A percentile compares a stretch with the other conserved stretches of the same genome.
Evolutionary conservation across 1,140 invertebrate species (phyloP).

Genomic region (Stegodyphus dumicola): DNA sequence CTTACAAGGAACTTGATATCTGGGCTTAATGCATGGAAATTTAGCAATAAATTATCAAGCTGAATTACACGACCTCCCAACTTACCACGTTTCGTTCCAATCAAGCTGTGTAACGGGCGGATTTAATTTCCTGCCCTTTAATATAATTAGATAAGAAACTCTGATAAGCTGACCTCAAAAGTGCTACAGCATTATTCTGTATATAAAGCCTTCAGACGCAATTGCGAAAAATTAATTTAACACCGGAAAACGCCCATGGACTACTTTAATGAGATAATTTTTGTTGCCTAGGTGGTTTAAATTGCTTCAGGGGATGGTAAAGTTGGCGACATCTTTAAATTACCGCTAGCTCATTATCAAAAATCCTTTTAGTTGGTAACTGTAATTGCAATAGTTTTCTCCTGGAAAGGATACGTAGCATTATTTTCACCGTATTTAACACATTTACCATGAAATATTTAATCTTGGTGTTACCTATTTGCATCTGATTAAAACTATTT

Average conservation of each 20-base stretch:
- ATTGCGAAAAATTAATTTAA: constrained; percentile 58
- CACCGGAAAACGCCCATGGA: constrained; percentile 46
- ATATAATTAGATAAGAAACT: constrained; percentile 53
- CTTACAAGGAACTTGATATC: too few relatives aligned
- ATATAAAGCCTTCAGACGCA: constrained; percentile 20
- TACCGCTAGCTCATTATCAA: constrained; percentile 47
- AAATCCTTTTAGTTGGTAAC: constrained; percentile 40
- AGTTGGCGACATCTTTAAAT: constrained; percentile 24
- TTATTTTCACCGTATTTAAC: too few relatives aligned
- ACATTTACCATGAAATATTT: too few relatives aligned
- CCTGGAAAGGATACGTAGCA: background rate
- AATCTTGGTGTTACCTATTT: too few relatives aligned
- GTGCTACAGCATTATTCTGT: background rate
- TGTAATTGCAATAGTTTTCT: constrained; percentile 48
- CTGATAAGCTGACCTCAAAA: constrained; percentile 33
- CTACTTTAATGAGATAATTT: constrained; percentile 56
- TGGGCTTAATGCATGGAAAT: too few relatives aligned
- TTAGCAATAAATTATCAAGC: too few relatives aligned
- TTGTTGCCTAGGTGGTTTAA: constrained; percentile 46
- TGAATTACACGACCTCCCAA: too few relatives aligned
- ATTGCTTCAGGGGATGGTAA: constrained; percentile 39
- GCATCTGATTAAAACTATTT: too few relatives aligned
- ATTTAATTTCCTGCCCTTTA: constrained; percentile 52
- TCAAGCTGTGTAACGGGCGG: too few relatives aligned
- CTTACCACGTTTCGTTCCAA: too few relatives aligned